Conservation (phyloP, 2,888 invertebrate genomes). For the Scaptomyza cyrtandrae region DNA sequence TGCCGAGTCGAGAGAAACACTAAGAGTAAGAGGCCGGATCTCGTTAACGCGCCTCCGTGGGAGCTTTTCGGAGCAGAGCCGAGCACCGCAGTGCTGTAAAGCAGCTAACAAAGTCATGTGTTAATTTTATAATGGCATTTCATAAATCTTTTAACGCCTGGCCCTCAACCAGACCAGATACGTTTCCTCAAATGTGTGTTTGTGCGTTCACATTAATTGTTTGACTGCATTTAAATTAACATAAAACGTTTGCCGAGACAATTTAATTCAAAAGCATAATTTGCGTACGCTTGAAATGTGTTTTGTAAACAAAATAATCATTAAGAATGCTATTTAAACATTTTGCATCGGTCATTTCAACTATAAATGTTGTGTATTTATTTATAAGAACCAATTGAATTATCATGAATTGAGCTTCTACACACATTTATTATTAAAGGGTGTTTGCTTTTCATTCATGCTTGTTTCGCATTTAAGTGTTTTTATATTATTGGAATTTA, state of each 20-base stretch:
- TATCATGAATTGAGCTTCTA: too few relatives aligned
- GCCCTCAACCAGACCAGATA: neutral
- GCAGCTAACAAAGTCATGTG: constrained; percentile 61
- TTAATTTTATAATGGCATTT: constrained; percentile 74
- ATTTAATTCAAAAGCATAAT: constrained; percentile 34
- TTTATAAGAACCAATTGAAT: too few relatives aligned
- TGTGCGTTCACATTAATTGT: constrained; percentile 45
- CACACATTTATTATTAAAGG: neutral
- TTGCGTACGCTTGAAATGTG: constrained; percentile 29
- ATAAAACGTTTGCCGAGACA: constrained; percentile 38
- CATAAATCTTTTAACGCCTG: constrained; percentile 62
- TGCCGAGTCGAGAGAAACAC: constrained; percentile 35
- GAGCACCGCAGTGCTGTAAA: constrained; percentile 2
- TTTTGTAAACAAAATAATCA: constrained; percentile 24
- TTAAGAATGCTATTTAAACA: too few relatives aligned
- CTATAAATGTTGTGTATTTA: too few relatives aligned
- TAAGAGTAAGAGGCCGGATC: constrained; percentile 1
- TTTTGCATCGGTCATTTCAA: too few relatives aligned
- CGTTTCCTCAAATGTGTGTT: too few relatives aligned
- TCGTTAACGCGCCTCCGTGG: neutral
- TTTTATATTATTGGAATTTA: constrained; percentile 6
- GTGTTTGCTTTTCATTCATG: neutral
- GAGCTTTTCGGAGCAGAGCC: constrained; percentile 1
- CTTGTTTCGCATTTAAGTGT: neutral
- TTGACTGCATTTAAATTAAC: constrained; percentile 41